A percentile compares a stretch with the other conserved stretches of the same genome.
These are phyloP conservation scores for Mastacembelus armatus DNA, from an alignment of 2,797 vertebrate species.

Conservation along the genomic window DNA sequence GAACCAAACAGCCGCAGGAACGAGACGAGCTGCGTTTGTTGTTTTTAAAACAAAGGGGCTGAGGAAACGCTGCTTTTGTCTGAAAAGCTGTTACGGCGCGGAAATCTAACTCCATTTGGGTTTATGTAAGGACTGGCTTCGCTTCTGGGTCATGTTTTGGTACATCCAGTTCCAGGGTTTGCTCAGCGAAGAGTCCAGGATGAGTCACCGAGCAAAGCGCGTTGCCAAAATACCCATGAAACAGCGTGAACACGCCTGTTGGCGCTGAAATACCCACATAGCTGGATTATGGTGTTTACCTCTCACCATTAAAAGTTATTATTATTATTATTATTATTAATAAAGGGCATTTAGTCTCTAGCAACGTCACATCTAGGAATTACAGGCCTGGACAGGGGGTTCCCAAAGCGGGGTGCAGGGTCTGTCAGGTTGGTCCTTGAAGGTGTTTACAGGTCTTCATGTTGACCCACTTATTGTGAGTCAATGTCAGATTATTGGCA, in stretches of 20 bases:
- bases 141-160: conserved; percentile 77
- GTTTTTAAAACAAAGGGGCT: too few species aligned
- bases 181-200: conserved; percentile 59
- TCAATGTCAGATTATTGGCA: not conserved
- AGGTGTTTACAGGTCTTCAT: too few species aligned
- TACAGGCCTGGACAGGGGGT: conserved; percentile 36
- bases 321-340: too few species aligned
- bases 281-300: not conserved
- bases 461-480: not conserved
- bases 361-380: not conserved
- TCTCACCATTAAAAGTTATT: too few species aligned
- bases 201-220: conserved; percentile 71
- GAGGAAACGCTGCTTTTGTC: conserved; percentile 34
- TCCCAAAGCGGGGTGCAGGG: conserved; percentile 26
- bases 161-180: conserved; percentile 69
- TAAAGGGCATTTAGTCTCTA: too few species aligned
- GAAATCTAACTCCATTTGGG: conserved; percentile 35
- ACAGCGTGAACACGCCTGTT: conserved; percentile 11
- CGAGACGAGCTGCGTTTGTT: too few species aligned
- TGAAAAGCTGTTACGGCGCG: conserved; percentile 43
- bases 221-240: conserved; percentile 42
- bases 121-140: conserved; percentile 65
- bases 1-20: conserved; percentile 47
- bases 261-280: not conserved
- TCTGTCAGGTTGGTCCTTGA: not conserved